Conservation (phyloP, 2,113 vertebrate genomes). For the Martes martes region DNA sequence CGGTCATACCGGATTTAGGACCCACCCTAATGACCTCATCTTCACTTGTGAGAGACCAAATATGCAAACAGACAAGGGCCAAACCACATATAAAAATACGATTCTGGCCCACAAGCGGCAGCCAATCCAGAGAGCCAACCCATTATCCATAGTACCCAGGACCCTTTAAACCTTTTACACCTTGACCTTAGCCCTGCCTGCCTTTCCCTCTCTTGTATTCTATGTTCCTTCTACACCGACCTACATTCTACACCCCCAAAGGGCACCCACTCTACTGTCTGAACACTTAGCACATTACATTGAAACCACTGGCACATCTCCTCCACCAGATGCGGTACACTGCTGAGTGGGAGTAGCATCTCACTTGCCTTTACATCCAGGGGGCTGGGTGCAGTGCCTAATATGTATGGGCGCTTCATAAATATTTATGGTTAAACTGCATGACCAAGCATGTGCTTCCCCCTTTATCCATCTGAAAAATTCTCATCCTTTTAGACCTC, state of each 20-base stretch:
- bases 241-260: neutral
- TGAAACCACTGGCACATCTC: neutral
- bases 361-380: neutral
- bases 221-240: neutral
- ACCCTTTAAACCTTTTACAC: neutral
- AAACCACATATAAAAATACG: neutral
- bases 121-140: neutral
- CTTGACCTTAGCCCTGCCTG: neutral
- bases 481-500: neutral
- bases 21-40: neutral
- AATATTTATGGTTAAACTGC: neutral
- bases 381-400: rapidly evolving
- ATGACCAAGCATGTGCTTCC: neutral
- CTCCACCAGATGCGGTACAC: rapidly evolving
- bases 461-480: neutral
- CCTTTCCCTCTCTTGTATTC: neutral
- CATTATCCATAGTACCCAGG: neutral
- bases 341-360: rapidly evolving
- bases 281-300: rapidly evolving
- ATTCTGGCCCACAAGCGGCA: neutral
- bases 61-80: neutral
- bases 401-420: rapidly evolving
- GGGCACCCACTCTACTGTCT: neutral
- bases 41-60: neutral
- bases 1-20: neutral